Evolutionary conservation across 2,888 invertebrate genomes (phyloP).

Genomic region (Apomyelois bistriatella): DNA sequence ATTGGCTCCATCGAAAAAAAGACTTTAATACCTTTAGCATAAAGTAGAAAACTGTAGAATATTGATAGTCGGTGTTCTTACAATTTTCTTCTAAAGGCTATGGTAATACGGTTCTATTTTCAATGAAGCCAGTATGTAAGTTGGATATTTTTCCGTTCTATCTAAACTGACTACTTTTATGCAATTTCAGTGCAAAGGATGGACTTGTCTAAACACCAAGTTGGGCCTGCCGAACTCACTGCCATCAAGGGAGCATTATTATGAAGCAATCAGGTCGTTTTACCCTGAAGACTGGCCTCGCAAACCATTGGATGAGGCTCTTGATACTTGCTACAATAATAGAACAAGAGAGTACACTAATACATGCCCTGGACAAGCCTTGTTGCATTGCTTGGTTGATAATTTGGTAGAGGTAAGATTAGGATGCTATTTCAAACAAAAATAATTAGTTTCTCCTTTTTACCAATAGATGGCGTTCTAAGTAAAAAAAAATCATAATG

Average conservation of each 20-base stretch:
- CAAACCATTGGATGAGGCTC: slow-evolving; percentile 24
- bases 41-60: too few relatives aligned
- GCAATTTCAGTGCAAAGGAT: slow-evolving; percentile 51
- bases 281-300: slow-evolving; percentile 39
- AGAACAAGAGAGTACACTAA: slow-evolving; percentile 43
- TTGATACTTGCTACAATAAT: slow-evolving; percentile 47
- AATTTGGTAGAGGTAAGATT: slow-evolving; percentile 51
- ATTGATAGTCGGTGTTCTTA: too few relatives aligned
- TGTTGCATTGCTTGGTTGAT: slow-evolving; percentile 62
- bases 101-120: too few relatives aligned
- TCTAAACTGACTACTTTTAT: too few relatives aligned
- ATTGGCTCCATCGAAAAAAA: too few relatives aligned
- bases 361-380: slow-evolving; percentile 60
- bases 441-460: too few relatives aligned
- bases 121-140: too few relatives aligned
- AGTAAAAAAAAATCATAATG: too few relatives aligned
- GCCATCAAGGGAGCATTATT: slow-evolving; percentile 37
- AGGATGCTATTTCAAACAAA: not conserved
- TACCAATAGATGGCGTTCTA: too few relatives aligned
- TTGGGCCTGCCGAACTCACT: slow-evolving; percentile 44
- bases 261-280: slow-evolving; percentile 33
- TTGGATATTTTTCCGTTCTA: too few relatives aligned
- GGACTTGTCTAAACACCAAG: slow-evolving; percentile 55
- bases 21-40: too few relatives aligned
- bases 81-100: too few relatives aligned